These are phyloP conservation scores for Dasyornis broadbenti DNA, from an alignment of 2,113 vertebrate genomes.

Conservation along the genomic window DNA sequence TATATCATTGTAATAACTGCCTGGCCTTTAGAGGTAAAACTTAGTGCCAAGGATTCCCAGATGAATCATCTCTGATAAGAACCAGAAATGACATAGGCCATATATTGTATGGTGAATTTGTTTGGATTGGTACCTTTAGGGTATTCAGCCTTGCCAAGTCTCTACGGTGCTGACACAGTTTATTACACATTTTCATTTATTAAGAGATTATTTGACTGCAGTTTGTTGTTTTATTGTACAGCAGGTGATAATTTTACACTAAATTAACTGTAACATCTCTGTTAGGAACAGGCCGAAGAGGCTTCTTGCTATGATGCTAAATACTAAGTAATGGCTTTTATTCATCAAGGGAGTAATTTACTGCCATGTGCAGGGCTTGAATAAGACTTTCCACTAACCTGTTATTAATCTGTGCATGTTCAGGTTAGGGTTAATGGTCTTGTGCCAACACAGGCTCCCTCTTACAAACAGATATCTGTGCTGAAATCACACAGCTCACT, in stretches of 20 bases:
- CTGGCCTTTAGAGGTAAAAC: constrained; percentile 43
- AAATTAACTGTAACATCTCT: constrained; percentile 66
- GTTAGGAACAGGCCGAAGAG: constrained; percentile 47
- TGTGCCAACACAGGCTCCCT: neutral
- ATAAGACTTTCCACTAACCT: neutral
- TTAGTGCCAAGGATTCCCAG: constrained; percentile 41
- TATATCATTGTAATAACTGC: constrained; percentile 41
- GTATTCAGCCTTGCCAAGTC: constrained; percentile 57
- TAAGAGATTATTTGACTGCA: constrained; percentile 66
- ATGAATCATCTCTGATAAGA: constrained; percentile 55
- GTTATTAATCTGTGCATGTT: neutral
- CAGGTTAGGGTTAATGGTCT: constrained; percentile 26
- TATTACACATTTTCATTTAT: constrained; percentile 69
- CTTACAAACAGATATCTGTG: neutral
- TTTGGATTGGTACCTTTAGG: constrained; percentile 62
- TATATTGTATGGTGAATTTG: constrained; percentile 52
- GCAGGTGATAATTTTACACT: constrained; percentile 67
- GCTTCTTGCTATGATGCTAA: constrained; percentile 60
- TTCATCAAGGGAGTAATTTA: constrained; percentile 45
- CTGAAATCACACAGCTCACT: neutral
- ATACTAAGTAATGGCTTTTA: constrained; percentile 60
- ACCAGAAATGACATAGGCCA: constrained; percentile 36
- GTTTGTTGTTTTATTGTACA: constrained; percentile 66
- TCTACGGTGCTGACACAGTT: constrained; percentile 52
- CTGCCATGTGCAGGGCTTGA: neutral